Evolutionary conservation across 2,797 vertebrate genomes (phyloP).

Genomic region (Trichosurus vulpecula): DNA sequence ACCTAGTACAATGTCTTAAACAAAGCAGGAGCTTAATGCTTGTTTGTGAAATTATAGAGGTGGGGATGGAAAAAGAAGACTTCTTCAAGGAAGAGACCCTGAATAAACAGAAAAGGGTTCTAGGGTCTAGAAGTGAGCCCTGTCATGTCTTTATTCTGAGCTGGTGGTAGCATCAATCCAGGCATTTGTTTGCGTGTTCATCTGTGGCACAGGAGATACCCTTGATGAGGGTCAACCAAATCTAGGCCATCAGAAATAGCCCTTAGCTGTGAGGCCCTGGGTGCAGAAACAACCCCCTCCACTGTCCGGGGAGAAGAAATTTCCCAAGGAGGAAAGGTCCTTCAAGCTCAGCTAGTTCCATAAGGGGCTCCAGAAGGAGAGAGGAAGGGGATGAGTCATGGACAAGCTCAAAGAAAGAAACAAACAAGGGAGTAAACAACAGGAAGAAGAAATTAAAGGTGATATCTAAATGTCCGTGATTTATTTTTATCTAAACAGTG

Average conservation of each 20-base stretch:
- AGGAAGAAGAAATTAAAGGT: constrained; percentile 1
- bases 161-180: not conserved
- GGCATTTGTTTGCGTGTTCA: not conserved
- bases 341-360: not conserved
- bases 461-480: not conserved
- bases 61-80: not conserved
- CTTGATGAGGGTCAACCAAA: not conserved
- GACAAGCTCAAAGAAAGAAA: not conserved
- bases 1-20: not conserved
- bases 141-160: not conserved
- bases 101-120: not conserved
- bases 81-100: not conserved
- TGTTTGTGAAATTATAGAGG: not conserved
- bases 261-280: not conserved
- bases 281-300: not conserved
- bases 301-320: not conserved
- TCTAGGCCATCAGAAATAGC: not conserved
- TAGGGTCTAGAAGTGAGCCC: not conserved
- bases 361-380: not conserved
- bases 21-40: not conserved
- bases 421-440: not conserved
- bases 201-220: not conserved
- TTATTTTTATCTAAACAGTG: not conserved
- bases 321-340: not conserved
- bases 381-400: not conserved